Evolutionary conservation across 2,888 invertebrate genomes (phyloP).

Genomic region (Patella caerulea): DNA sequence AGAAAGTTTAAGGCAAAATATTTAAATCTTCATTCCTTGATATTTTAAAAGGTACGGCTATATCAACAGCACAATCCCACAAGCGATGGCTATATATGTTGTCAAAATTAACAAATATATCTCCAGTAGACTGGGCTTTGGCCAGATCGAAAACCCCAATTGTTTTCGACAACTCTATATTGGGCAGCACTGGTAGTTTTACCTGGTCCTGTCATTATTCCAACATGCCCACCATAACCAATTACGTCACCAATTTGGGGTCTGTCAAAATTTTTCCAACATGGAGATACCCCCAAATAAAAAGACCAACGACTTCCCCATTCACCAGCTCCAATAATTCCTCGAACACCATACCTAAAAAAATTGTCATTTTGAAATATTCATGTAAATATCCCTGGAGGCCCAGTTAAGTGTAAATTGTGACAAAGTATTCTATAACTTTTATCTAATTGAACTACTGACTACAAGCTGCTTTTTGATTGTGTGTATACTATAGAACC

Average conservation of each 20-base stretch:
- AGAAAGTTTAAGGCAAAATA: too few species aligned
- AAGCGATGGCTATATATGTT: too few species aligned
- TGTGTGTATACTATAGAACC: too few species aligned
- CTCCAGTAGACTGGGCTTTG: slow-evolving; percentile 1
- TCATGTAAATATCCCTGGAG: too few species aligned
- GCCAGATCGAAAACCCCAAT: slow-evolving; percentile 26
- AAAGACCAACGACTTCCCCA: slow-evolving; percentile 25
- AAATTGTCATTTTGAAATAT: too few species aligned
- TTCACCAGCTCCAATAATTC: slow-evolving; percentile 31
- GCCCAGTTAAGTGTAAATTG: too few species aligned
- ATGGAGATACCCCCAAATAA: background rate
- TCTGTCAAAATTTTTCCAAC: slow-evolving; percentile 17
- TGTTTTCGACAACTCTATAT: slow-evolving; percentile 23
- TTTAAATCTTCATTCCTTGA: too few species aligned
- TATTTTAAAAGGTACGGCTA: too few species aligned
- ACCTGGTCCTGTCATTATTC: slow-evolving; percentile 17
- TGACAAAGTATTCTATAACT: too few species aligned
- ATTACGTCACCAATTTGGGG: slow-evolving; percentile 24
- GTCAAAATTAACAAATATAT: background rate
- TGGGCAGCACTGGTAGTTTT: slow-evolving; percentile 25
- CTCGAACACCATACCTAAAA: background rate
- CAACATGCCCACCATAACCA: slow-evolving; percentile 25
- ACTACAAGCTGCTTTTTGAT: too few species aligned
- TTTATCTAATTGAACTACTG: too few species aligned
- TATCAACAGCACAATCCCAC: too few species aligned